Conservation (phyloP, 1,140 invertebrate species). For the Drosophila equinoxialis region DNA sequence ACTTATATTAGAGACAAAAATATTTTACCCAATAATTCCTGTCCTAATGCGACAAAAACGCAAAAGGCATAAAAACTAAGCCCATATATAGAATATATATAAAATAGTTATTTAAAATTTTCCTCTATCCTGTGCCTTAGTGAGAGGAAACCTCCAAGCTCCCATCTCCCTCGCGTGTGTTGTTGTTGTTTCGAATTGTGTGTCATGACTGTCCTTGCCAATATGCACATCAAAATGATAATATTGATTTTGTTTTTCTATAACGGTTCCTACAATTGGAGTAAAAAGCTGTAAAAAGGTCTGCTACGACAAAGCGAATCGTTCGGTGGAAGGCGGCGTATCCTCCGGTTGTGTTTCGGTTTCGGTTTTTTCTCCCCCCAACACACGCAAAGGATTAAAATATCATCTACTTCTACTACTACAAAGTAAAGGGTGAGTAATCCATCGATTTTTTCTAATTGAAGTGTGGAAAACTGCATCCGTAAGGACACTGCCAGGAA, state of each 20-base stretch:
- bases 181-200: constrained; percentile 1
- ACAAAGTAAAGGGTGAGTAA: not conserved
- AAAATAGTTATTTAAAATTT: not conserved
- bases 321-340: not conserved
- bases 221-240: constrained; percentile 80
- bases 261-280: constrained; percentile 83
- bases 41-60: constrained; percentile 67
- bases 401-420: too few species aligned
- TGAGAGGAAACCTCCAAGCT: constrained; percentile 1
- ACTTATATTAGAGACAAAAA: not conserved
- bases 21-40: not conserved
- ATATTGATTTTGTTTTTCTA: constrained; percentile 83
- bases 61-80: constrained; percentile 72
- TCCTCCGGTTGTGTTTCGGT: not conserved
- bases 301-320: not conserved
- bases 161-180: not conserved
- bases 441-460: constrained; percentile 57
- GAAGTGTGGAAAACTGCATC: constrained; percentile 25
- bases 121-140: constrained; percentile 45
- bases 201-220: constrained; percentile 72
- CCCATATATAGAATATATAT: constrained; percentile 1
- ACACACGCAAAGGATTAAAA: constrained; percentile 1
- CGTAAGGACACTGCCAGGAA: constrained; percentile 1
- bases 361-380: not conserved
- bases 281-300: constrained; percentile 75